A percentile compares a stretch with the other conserved stretches of the same genome.
These are phyloP conservation scores for Enoplosus armatus DNA, from an alignment of 2,797 vertebrate genomes.

Conservation along the genomic window DNA sequence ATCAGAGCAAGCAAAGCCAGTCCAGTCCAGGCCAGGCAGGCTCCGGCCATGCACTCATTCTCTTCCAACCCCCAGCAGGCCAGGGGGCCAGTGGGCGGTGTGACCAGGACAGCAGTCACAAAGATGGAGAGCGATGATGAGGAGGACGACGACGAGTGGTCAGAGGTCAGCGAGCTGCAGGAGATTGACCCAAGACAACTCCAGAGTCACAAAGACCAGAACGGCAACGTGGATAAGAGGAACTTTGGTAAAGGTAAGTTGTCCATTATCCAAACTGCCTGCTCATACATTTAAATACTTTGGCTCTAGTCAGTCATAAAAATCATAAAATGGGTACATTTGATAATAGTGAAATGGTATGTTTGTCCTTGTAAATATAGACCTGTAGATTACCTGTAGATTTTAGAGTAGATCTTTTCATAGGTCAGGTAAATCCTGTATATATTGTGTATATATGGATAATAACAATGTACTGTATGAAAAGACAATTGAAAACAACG, in stretches of 20 bases:
- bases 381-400: neutral
- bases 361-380: neutral
- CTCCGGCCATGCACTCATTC: constrained; percentile 1
- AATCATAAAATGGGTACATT: neutral
- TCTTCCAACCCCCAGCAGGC: constrained; percentile 35
- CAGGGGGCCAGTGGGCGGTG: neutral
- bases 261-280: neutral
- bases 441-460: too few species aligned
- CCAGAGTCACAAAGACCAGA: constrained; percentile 74
- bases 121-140: constrained; percentile 68
- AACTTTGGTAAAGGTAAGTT: constrained; percentile 56
- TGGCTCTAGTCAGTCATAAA: neutral
- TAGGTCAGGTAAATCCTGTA: too few species aligned
- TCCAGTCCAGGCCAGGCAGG: constrained; percentile 41
- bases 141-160: constrained; percentile 72
- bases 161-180: constrained; percentile 81
- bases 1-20: constrained; percentile 42
- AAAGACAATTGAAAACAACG: too few species aligned
- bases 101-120: constrained; percentile 36
- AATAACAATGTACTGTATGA: too few species aligned
- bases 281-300: neutral
- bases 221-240: constrained; percentile 72
- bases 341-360: neutral
- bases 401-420: neutral
- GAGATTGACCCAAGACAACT: constrained; percentile 75